Base-by-base conservation (phyloP, 1,140 invertebrate species). In the Heliconius eleuchia region DNA sequence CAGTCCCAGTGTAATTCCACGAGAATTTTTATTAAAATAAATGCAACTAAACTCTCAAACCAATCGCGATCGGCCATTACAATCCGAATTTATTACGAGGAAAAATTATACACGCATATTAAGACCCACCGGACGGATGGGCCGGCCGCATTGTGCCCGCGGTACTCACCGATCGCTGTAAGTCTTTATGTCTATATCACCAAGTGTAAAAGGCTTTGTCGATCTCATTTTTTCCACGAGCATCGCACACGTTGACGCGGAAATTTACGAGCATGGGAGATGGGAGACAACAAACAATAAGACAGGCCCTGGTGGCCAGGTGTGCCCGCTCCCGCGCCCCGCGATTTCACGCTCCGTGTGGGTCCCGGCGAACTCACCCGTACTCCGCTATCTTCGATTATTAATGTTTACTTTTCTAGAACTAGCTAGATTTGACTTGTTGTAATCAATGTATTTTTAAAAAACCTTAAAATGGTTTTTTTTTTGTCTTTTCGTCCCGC, bases 211-310 rank as follows among this genome's bases (percentile, higher is more conserved):
- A 89, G 89, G 89, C 87, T 90, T 91, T 91, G 90, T 91, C 85
- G 88, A 86, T 86, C 84, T 88, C 82, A 83, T 94, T 93, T 92
- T 91, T 94, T 91, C 87, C 88, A 92, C 89, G 87, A 91, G 91
- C 91, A 90, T 92, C 91, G 89, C 92, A 94, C 92, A 94, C 92
- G 90, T 93, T 92, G 91, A 91, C 90, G 89, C 87, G 92, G 84
- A 92, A 93, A 93, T 94, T 94, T 94, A 94, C 91, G 92, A 94
- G 92, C 92, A 90, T 90, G 89, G 88, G 90, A 75, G 89, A 93
- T 92, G 90, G 88, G 88, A 92, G 90, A 92, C 92, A 93, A 94
- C 92, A 94, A 93, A 94, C 92, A 92, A 92, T 92, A 91, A 91
- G 88, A 80, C 86, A 84, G 84, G 84, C 83, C 86, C 87, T 87